Conservation (phyloP, 35 echinoderm and acorn worm species). For the Ophioderma brevispina region DNA sequence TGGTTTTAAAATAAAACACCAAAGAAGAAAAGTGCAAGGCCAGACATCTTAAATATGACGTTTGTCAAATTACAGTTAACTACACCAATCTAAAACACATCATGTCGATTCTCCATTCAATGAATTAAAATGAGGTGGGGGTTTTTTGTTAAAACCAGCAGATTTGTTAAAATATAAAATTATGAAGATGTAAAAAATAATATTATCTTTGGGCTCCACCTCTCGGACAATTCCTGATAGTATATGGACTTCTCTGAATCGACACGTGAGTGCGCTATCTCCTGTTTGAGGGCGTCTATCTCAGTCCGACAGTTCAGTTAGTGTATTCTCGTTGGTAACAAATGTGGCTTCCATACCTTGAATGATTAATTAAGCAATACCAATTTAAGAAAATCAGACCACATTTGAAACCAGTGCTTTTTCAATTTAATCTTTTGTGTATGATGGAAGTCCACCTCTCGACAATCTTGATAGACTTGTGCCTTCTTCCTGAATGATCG, state of each 20-base stretch:
- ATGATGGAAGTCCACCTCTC: not conserved
- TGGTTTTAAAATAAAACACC: too few relatives aligned
- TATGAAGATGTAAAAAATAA: too few relatives aligned
- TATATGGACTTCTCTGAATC: slow-evolving; percentile 57
- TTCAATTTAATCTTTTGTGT: not conserved
- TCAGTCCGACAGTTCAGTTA: slow-evolving; percentile 68
- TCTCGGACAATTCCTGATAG: slow-evolving; percentile 55
- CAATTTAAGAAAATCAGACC: not conserved
- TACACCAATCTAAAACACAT: too few relatives aligned
- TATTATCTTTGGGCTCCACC: too few relatives aligned
- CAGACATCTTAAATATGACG: too few relatives aligned
- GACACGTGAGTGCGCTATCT: slow-evolving; percentile 46
- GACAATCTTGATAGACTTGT: not conserved
- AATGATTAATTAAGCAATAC: not conserved
- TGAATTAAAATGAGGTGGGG: too few relatives aligned
- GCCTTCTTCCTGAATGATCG: too few relatives aligned
- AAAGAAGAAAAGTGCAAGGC: too few relatives aligned
- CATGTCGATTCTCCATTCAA: too few relatives aligned
- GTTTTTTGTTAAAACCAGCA: too few relatives aligned
- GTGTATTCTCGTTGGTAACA: slow-evolving; percentile 55
- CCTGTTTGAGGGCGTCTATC: slow-evolving; percentile 50
- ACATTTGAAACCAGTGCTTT: not conserved
- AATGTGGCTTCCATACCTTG: slow-evolving; percentile 73
- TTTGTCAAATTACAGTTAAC: too few relatives aligned
- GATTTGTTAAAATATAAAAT: too few relatives aligned